phyloP scores from a whole-genome alignment of 2,797 vertebrate species.

The Yasuhikotakia modesta region DNA sequence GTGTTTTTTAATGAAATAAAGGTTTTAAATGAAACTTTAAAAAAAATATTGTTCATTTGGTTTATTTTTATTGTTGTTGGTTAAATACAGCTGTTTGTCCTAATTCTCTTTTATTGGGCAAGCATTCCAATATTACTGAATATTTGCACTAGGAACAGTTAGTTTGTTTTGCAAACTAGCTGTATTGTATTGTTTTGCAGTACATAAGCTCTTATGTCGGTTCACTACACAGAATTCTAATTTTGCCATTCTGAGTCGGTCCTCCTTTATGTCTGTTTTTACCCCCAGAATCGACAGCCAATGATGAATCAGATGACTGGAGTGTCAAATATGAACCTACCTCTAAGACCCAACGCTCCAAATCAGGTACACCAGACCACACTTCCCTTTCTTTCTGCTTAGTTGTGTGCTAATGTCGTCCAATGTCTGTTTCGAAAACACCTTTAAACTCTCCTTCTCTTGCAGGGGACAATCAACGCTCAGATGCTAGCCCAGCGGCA shows the following conservation, averaged over 20 bases:
- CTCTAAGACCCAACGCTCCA: conserved; percentile 88
- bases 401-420: neutral
- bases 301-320: conserved; percentile 93
- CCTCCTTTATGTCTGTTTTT: conserved; percentile 25
- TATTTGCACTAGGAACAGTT: no score
- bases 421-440: neutral
- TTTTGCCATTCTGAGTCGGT: no score
- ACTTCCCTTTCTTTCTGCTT: neutral
- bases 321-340: conserved; percentile 95
- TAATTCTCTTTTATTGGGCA: no score
- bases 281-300: conserved; percentile 91
- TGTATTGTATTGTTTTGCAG: no score
- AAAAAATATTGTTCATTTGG: no score
- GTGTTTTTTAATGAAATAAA: neutral
- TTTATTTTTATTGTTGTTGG: no score
- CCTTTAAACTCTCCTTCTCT: neutral
- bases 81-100: no score
- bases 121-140: no score
- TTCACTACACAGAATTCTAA: no score
- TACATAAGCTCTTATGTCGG: no score
- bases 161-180: no score
- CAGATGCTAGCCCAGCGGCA: conserved; percentile 98
- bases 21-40: no score
- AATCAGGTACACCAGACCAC: conserved; percentile 79
- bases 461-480: conserved; percentile 93